Conservation (phyloP, 2,797 vertebrate species). For the Sebastes hubbsi region DNA sequence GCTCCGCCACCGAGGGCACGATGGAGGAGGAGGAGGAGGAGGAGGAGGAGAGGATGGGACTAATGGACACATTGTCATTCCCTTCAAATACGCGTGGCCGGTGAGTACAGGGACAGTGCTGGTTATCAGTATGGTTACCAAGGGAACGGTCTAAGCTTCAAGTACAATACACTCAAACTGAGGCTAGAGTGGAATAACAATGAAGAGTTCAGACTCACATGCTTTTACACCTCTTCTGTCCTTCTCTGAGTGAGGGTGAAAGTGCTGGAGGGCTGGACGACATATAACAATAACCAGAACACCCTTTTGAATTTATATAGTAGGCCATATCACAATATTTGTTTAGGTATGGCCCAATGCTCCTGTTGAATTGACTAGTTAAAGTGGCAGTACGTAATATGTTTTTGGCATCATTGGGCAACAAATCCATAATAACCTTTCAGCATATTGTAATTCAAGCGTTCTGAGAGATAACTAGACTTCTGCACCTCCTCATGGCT, state of each 20-base stretch:
- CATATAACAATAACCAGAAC: neutral
- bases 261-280: neutral
- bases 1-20: slow-evolving; percentile 65
- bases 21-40: slow-evolving; percentile 38
- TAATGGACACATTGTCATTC: slow-evolving; percentile 81
- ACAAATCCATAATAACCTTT: too few species aligned
- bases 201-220: slow-evolving; percentile 46
- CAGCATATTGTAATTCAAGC: too few species aligned
- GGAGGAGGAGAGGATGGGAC: slow-evolving; percentile 62
- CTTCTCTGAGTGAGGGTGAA: neutral
- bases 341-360: neutral
- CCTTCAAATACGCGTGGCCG: slow-evolving; percentile 87
- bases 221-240: slow-evolving; percentile 24
- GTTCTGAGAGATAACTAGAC: too few species aligned
- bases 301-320: too few species aligned
- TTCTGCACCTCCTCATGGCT: too few species aligned
- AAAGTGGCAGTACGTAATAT: neutral
- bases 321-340: neutral
- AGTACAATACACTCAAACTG: slow-evolving; percentile 61
- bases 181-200: slow-evolving; percentile 64
- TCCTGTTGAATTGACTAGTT: neutral
- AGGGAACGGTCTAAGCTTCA: slow-evolving; percentile 72
- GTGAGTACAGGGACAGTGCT: slow-evolving; percentile 78
- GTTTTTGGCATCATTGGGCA: too few species aligned
- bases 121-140: slow-evolving; percentile 72